Conservation (phyloP, 2,113 vertebrate genomes). For the Phalacrocorax carbo region DNA sequence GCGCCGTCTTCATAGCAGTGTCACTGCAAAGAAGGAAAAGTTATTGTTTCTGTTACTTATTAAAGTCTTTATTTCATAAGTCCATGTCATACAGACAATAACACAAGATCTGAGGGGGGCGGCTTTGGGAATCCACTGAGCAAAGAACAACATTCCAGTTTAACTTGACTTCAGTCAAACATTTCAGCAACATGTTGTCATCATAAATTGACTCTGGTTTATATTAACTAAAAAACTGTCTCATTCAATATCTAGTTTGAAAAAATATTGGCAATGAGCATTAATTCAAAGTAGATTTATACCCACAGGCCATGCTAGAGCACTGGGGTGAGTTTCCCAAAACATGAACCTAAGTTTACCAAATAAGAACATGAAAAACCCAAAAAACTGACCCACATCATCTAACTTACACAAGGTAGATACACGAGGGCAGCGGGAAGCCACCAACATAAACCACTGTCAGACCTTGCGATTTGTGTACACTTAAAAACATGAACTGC, state of each 20-base stretch:
- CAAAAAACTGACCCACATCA: background rate
- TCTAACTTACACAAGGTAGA: background rate
- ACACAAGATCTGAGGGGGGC: background rate
- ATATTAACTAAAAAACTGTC: background rate
- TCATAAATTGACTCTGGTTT: background rate
- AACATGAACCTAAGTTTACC: background rate
- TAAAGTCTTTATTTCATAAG: background rate
- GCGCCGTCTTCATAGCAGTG: background rate
- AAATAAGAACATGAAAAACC: conserved; percentile 25
- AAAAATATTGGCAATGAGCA: background rate
- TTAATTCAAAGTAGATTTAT: background rate
- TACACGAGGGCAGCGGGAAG: rapidly evolving
- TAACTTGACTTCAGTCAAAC: background rate
- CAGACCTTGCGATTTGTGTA: background rate
- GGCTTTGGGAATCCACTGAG: background rate
- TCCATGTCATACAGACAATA: background rate
- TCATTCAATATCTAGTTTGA: background rate
- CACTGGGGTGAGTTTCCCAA: background rate
- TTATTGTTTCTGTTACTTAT: background rate
- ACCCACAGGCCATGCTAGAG: background rate
- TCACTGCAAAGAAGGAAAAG: background rate
- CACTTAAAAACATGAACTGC: background rate
- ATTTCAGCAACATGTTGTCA: background rate
- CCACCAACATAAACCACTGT: background rate
- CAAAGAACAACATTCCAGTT: background rate